Percentiles rank a stretch among this genome's conserved stretches.
Evolutionary conservation across 1,140 invertebrate species (phyloP).

Genomic region (Trypoxylus dichotomus): DNA sequence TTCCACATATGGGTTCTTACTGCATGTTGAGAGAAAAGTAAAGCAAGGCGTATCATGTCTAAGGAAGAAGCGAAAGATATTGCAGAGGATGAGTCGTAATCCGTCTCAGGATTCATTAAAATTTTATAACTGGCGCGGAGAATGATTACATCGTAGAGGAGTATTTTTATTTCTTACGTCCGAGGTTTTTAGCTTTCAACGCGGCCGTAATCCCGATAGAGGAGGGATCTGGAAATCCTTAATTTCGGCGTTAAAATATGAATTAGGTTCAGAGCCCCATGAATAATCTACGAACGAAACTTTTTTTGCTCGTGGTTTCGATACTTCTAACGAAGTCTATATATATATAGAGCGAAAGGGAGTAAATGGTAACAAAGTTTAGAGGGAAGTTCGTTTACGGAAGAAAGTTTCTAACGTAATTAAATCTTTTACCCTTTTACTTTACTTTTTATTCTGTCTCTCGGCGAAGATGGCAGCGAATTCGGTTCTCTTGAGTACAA

Average conservation of each 20-base stretch:
- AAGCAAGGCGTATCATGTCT: neutral
- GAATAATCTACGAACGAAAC: neutral
- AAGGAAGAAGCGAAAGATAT: neutral
- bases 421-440: conserved; percentile 7
- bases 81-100: neutral
- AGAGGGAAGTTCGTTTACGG: neutral
- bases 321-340: neutral
- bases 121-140: neutral
- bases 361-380: neutral
- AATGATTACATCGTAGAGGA: neutral
- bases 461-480: neutral
- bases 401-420: neutral
- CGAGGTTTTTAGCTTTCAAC: neutral
- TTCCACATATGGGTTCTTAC: neutral
- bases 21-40: neutral
- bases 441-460: neutral
- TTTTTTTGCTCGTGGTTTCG: neutral
- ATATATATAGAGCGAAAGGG: neutral
- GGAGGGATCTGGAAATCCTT: neutral
- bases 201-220: neutral
- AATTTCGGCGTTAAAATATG: neutral
- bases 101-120: neutral
- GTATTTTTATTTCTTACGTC: neutral
- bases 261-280: neutral
- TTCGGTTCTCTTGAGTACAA: neutral